Evolutionary conservation across 64 coral and sea anemone species (phyloP).

Genomic region (Stichodactyla mertensii): DNA sequence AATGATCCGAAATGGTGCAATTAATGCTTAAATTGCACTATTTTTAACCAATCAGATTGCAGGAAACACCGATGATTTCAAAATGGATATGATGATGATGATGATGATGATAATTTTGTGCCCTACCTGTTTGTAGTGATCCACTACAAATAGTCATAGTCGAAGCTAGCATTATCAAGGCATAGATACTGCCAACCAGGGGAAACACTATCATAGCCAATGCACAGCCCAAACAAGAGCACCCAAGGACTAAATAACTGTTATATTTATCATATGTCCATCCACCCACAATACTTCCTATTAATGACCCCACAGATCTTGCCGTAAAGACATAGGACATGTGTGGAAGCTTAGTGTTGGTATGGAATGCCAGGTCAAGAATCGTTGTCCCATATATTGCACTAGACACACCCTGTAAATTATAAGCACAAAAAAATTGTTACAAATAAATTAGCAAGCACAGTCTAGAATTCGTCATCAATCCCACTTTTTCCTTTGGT

Average conservation of each 20-base stretch:
- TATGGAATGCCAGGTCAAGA: slow-evolving; percentile 55
- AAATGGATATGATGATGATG: no score
- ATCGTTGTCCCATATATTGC: slow-evolving; percentile 81
- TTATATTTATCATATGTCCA: slow-evolving; percentile 88
- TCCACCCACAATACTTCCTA: slow-evolving; percentile 67
- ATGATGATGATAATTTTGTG: neutral
- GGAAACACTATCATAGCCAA: slow-evolving; percentile 69
- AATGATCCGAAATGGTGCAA: no score
- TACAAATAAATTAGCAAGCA: no score
- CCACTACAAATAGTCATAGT: slow-evolving; percentile 48
- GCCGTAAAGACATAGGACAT: slow-evolving; percentile 86
- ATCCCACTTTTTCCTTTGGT: no score
- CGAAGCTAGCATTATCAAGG: slow-evolving; percentile 46
- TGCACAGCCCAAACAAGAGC: slow-evolving; percentile 60
- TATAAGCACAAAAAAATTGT: neutral
- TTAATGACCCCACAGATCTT: slow-evolving; percentile 71
- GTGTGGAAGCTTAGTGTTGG: slow-evolving; percentile 33
- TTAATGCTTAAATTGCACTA: no score
- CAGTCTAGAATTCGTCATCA: no score
- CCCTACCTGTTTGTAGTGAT: slow-evolving; percentile 73
- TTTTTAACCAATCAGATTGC: no score
- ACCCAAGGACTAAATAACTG: slow-evolving; percentile 55
- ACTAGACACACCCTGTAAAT: slow-evolving; percentile 51
- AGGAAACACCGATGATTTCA: no score
- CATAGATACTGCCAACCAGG: slow-evolving; percentile 38